A percentile compares a stretch with the other conserved stretches of the same genome.
phyloP scores from a whole-genome alignment of 1,140 invertebrate genomes.

The Leptonema lineaticorne region DNA sequence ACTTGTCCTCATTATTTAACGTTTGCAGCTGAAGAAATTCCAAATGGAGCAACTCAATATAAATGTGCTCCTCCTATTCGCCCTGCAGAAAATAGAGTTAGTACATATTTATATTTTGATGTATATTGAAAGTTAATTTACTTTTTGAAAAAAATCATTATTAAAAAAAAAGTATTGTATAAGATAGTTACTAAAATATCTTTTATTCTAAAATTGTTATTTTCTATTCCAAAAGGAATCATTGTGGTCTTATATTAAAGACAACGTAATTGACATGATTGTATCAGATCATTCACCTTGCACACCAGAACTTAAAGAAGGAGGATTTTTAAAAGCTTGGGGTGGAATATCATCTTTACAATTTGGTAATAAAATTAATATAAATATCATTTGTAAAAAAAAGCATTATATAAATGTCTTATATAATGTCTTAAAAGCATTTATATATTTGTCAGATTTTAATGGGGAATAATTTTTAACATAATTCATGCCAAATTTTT shows the following conservation, averaged over 20 bases:
- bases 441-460: too few species aligned
- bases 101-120: too few species aligned
- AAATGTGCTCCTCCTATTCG: constrained; percentile 75
- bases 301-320: constrained; percentile 64
- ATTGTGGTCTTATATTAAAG: constrained; percentile 63
- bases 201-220: constrained; percentile 25
- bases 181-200: too few species aligned
- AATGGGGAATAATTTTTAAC: too few species aligned
- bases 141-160: too few species aligned
- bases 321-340: constrained; percentile 69
- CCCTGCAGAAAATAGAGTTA: constrained; percentile 59
- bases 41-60: constrained; percentile 62
- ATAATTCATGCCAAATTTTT: too few species aligned
- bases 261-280: constrained; percentile 63
- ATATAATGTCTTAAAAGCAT: too few species aligned
- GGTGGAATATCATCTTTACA: constrained; percentile 74
- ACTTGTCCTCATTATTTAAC: constrained; percentile 76
- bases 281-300: constrained; percentile 77
- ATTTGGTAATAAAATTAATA: constrained; percentile 56
- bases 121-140: too few species aligned
- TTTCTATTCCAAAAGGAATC: constrained; percentile 57
- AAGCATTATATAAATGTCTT: neutral
- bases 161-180: too few species aligned
- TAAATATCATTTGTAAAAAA: neutral
- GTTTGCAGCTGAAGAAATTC: constrained; percentile 63